Evolutionary conservation across 2,797 vertebrate species (phyloP).

Genomic region (Epinephelus malabaricus): DNA sequence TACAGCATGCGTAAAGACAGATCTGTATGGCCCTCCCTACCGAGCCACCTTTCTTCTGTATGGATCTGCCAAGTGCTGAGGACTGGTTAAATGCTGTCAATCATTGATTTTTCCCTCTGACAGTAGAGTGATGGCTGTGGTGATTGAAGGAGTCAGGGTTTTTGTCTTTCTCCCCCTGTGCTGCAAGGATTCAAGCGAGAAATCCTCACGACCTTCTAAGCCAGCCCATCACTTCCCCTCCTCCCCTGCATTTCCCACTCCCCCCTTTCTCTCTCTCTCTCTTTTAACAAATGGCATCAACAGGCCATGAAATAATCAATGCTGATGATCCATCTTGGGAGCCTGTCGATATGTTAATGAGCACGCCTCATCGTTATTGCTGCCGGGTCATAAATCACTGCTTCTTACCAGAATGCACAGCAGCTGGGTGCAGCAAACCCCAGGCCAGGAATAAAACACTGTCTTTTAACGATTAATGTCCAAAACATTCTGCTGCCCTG

Average conservation of each 20-base stretch:
- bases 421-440: conserved; percentile 94
- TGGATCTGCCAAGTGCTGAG: conserved; percentile 96
- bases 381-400: conserved; percentile 99
- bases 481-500: conserved; percentile 98
- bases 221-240: conserved; percentile 82
- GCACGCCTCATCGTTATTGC: conserved; percentile 98
- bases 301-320: conserved; percentile 99
- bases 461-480: conserved; percentile 99
- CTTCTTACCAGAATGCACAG: conserved; percentile 94
- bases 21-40: conserved; percentile 91
- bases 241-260: conserved; percentile 60
- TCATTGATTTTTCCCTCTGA: conserved; percentile 95
- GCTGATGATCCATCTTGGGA: conserved; percentile 99
- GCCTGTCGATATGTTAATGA: conserved; percentile 99
- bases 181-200: conserved; percentile 83
- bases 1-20: conserved; percentile 95
- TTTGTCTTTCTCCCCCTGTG: conserved; percentile 80
- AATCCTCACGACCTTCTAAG: conserved; percentile 89
- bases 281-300: conserved; percentile 98
- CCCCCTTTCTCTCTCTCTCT: conserved; percentile 60
- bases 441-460: conserved; percentile 97
- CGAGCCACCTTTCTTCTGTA: conserved; percentile 92
- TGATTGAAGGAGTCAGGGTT: conserved; percentile 86
- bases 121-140: conserved; percentile 91
- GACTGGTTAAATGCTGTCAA: conserved; percentile 96